phyloP scores from a whole-genome alignment of 2,888 invertebrate species.

The Drosophila yooni region DNA sequence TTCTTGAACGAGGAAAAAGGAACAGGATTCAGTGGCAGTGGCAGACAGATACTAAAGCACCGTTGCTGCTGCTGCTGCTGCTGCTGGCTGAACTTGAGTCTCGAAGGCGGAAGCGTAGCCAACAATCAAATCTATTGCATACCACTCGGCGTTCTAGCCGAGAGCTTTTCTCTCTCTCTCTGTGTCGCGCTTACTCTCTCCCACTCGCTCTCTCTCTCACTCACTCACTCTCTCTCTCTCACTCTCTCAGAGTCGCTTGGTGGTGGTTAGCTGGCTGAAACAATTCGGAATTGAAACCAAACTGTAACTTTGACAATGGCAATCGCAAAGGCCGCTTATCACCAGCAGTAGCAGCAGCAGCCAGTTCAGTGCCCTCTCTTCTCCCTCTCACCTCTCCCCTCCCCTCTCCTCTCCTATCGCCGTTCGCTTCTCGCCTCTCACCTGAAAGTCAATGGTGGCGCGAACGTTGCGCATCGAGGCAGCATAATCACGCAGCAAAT shows the following conservation, averaged over 20 bases:
- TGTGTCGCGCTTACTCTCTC: background rate
- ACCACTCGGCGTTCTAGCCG: constrained; percentile 58
- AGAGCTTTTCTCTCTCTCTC: constrained; percentile 19
- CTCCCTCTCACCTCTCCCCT: background rate
- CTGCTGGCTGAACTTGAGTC: constrained; percentile 51
- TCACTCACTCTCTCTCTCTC: constrained; percentile 1
- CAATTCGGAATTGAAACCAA: constrained; percentile 58
- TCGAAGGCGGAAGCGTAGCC: constrained; percentile 47
- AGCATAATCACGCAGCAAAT: constrained; percentile 89
- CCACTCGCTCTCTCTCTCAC: background rate
- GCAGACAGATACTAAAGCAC: constrained; percentile 69
- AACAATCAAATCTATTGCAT: constrained; percentile 62
- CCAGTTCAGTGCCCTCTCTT: constrained; percentile 33
- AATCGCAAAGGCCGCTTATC: constrained; percentile 60
- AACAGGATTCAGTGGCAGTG: constrained; percentile 18
- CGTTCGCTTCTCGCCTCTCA: constrained; percentile 64
- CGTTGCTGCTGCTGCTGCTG: background rate
- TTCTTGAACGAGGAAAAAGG: constrained; percentile 46
- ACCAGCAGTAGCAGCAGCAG: constrained; percentile 8
- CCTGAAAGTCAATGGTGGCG: constrained; percentile 89
- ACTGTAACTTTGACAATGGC: constrained; percentile 56
- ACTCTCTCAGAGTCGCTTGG: background rate
- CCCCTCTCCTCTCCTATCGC: background rate
- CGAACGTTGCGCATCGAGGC: constrained; percentile 89
- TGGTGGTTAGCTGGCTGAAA: constrained; percentile 63